Base-by-base conservation (phyloP, 2,113 vertebrate species). In the Rhombomys opimus region DNA sequence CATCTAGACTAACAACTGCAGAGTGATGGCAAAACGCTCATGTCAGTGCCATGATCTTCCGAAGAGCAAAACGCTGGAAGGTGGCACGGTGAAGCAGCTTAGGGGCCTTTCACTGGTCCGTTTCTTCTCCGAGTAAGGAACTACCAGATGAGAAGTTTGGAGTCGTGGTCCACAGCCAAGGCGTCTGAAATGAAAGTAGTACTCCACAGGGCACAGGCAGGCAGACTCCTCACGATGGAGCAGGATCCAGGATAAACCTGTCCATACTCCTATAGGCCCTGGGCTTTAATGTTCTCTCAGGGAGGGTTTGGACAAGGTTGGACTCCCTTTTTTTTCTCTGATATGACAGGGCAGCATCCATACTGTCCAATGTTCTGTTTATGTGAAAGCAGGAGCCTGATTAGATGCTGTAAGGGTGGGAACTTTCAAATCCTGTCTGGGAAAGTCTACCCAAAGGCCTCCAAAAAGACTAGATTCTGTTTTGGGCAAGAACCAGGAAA, bases 21-120 rank as follows among this genome's bases (percentile, higher is more conserved):
- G 54, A 73, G 32, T 89, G 85, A 85, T 18, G 5, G 82, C 87
- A 61, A 52, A 90, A 65, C 23, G 5, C 12, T 63, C 25, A 23
- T 78, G 93, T 91, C 27, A 81, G 41, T 18, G 41, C 2, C 57
- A 9, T 52, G 20, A 85, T 89, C 78, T 82, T 82, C 18, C 63
- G 77, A 6, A 59, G 59, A 85, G 91, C 52, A 59, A 93, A 52
- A 15, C 73, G 5, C 6, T 75, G 54, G 25, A 3, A 92, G 14
- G 25, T 2, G n/a, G 14, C 13, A 6, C n/a, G 1, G 0, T 27
- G 54, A 20, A 17, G 10, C 23, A 38, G 22, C 22, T 52, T 2
- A 25, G 35, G 41, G 18, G 15, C 52, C 70, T 50, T 38, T n/a
- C 9, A 6, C 15, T 22, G 23, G 3, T 63, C 81, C 15, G 2